phyloP scores from a whole-genome alignment of 2,888 invertebrate genomes.

The Leptopilina syphax region DNA sequence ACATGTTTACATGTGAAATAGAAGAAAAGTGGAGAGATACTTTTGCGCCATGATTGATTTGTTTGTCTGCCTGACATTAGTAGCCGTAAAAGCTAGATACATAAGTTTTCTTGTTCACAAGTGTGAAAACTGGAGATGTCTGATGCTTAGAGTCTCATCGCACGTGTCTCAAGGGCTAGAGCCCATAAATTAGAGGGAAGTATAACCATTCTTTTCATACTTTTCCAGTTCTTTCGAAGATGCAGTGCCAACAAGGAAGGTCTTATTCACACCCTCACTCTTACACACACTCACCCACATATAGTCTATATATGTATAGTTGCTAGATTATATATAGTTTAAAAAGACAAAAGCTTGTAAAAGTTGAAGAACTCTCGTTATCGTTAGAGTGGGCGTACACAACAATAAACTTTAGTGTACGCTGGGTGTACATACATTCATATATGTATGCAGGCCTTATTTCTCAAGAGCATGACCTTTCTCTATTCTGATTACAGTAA shows the following conservation, averaged over 20 bases:
- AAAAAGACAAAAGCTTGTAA: conserved; percentile 11
- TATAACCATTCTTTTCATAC: conserved; percentile 17
- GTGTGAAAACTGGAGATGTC: conserved; percentile 9
- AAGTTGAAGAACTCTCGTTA: conserved; percentile 36
- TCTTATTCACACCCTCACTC: background rate
- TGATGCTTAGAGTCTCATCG: conserved; percentile 12
- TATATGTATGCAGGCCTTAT: background rate
- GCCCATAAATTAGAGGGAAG: conserved; percentile 18
- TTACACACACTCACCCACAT: too few species aligned
- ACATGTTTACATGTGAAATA: background rate
- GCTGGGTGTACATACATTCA: background rate
- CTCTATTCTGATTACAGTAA: conserved; percentile 30
- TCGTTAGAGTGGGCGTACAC: conserved; percentile 5
- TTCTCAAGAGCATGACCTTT: conserved; percentile 17
- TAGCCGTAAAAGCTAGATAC: background rate
- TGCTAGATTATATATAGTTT: background rate
- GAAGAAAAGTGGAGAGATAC: background rate
- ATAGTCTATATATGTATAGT: background rate
- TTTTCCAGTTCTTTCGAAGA: conserved; percentile 14
- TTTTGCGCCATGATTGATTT: background rate
- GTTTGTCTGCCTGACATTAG: background rate
- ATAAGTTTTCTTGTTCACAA: conserved; percentile 18
- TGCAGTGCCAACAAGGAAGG: background rate
- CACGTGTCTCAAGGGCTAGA: background rate
- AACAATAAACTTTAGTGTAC: background rate